A percentile compares a stretch with the other conserved stretches of the same genome.
phyloP scores from a whole-genome alignment of 2,888 invertebrate genomes.

The Harpagoxenus sublaevis region DNA sequence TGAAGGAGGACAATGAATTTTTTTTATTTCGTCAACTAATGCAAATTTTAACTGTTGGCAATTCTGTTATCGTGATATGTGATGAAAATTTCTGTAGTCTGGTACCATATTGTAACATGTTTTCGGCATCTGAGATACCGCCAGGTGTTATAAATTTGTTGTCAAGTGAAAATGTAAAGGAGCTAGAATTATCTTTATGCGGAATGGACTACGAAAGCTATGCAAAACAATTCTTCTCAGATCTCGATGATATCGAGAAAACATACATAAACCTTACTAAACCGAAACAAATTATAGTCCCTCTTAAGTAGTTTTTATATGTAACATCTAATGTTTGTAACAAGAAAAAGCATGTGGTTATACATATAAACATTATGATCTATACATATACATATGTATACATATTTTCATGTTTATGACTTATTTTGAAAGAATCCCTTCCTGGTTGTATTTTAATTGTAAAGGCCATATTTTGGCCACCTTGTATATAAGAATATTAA shows the following conservation, averaged over 20 bases:
- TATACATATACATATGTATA: too few relatives aligned
- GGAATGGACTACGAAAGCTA: neutral
- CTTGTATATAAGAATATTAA: too few relatives aligned
- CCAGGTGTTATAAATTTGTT: conserved; percentile 43
- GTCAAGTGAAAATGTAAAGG: neutral
- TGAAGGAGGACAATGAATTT: conserved; percentile 1
- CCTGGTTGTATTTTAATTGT: too few relatives aligned
- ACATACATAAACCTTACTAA: neutral
- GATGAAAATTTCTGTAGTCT: neutral
- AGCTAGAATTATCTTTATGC: neutral
- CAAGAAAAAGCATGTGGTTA: too few relatives aligned
- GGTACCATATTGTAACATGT: conserved; percentile 14
- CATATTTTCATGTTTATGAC: too few relatives aligned
- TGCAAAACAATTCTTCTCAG: neutral
- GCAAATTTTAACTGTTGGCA: conserved; percentile 20
- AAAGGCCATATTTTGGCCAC: too few relatives aligned
- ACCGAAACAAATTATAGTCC: neutral
- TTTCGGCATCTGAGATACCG: conserved; percentile 2
- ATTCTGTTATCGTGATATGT: conserved; percentile 34
- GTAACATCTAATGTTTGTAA: too few relatives aligned
- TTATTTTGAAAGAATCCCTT: too few relatives aligned
- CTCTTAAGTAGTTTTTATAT: neutral
- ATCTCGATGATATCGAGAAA: neutral
- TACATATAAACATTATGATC: too few relatives aligned
- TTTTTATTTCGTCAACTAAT: conserved; percentile 1